phyloP scores from a whole-genome alignment of 2,888 invertebrate species.

The Pyrgus malvae region DNA sequence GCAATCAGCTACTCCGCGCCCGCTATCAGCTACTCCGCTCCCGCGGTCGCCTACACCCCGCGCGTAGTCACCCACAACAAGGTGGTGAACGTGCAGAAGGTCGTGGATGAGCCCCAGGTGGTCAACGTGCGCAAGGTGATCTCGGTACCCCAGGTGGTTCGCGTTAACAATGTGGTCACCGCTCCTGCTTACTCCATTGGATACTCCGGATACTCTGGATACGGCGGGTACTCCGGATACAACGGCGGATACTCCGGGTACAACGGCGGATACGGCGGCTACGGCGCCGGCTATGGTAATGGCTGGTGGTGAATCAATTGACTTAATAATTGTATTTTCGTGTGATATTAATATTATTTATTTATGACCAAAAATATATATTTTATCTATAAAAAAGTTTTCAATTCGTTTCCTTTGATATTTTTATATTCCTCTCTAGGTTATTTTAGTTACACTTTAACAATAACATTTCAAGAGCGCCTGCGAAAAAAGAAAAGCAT shows the following conservation, averaged over 20 bases:
- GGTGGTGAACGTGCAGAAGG: no score
- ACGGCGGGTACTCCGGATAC: conserved; percentile 31
- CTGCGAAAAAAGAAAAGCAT: not conserved
- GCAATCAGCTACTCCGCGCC: conserved; percentile 32
- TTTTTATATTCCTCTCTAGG: no score
- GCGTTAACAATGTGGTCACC: conserved; percentile 56
- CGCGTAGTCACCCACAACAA: conserved; percentile 47
- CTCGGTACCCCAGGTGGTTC: conserved; percentile 53
- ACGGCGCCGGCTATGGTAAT: conserved; percentile 30
- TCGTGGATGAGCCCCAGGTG: conserved; percentile 48
- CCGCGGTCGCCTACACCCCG: conserved; percentile 36
- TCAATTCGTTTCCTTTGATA: not conserved
- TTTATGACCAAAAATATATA: not conserved
- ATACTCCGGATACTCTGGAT: conserved; percentile 24
- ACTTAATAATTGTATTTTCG: not conserved
- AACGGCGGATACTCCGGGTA: conserved; percentile 29
- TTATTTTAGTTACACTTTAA: no score
- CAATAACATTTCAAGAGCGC: not conserved
- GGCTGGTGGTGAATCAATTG: conserved; percentile 36
- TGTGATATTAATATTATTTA: conserved; percentile 7
- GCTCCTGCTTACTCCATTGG: conserved; percentile 39
- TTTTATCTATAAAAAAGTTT: not conserved
- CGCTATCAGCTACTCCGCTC: conserved; percentile 16
- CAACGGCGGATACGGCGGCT: conserved; percentile 25
- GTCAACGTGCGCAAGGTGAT: conserved; percentile 53